Base-by-base conservation (phyloP, 2,888 invertebrate species). In the Perithous albicinctus region DNA sequence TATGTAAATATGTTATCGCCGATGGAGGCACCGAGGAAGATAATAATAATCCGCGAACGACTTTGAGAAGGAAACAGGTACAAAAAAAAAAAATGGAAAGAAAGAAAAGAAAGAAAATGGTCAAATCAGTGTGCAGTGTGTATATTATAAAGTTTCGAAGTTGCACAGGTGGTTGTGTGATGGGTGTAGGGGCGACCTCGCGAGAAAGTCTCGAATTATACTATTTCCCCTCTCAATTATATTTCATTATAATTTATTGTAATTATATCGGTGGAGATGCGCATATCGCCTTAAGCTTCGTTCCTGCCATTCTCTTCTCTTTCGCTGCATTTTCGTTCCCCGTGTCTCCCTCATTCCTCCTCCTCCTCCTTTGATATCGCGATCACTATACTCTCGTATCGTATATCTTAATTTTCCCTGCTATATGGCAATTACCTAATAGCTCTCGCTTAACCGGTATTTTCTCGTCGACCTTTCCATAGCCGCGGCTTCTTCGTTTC, bases 121-220 rank as follows among this genome's bases (percentile, higher is more conserved):
- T 59, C 10, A 41, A 75, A 75, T 73, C 51, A 63, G 46, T 67
- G 61, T 51, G 56, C 64, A n/a, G 54, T 38, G 70, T 18, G 54
- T 10, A 48, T 66, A 38, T 26, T 48, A 51, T 23, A 70, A n/a
- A n/a, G n/a, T n/a, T 15, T 26, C 43, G 67, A 51, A 63, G 41
- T 10, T 26, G 7, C 43, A 38, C 32, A 18, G 32, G 59, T 59
- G 32, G 32, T 59, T 32, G 18, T 32, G 18, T 35, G 32, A 32
- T 32, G 8, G n/a, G 5, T 20, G 38, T 35, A 64, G 59, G 23
- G 15, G 29, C 29, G 48, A 67, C 7, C 41, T 43, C 66, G 3
- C 80, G 80, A 20, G 80, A 80, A 80, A 76, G 70, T 80, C 69
- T 75, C 69, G 66, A 74, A 80, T 80, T 59, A 76, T 75, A 76